These are phyloP conservation scores for Acipenser transmontanus DNA, from an alignment of 2,797 vertebrate species.

Conservation along the genomic window DNA sequence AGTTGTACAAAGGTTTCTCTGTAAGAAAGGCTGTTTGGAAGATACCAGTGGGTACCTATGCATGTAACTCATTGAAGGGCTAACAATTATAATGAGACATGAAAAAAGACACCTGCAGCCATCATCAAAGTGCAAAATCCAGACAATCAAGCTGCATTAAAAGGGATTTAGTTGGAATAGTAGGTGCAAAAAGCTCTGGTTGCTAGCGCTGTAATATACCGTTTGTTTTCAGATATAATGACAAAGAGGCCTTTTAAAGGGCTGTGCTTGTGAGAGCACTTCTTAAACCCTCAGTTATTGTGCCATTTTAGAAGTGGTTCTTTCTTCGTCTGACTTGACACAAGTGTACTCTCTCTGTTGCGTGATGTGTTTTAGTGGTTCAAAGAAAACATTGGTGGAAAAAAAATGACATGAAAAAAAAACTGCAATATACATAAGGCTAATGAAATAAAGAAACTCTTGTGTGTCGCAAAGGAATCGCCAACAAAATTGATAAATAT, in stretches of 20 bases:
- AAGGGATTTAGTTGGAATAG: conserved; percentile 40
- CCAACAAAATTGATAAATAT: conserved; percentile 29
- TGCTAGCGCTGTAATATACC: conserved; percentile 52
- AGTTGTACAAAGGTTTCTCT: not conserved
- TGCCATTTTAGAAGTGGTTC: conserved; percentile 28
- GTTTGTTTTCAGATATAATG: conserved; percentile 50
- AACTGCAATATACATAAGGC: not conserved
- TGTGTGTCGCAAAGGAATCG: conserved; percentile 20
- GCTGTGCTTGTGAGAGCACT: conserved; percentile 28
- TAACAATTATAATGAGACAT: conserved; percentile 4
- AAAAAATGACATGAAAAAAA: not conserved
- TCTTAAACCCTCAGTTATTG: conserved; percentile 31
- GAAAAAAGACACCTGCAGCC: conserved; percentile 42
- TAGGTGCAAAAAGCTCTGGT: conserved; percentile 47
- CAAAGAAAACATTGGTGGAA: not conserved
- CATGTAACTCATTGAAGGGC: conserved; percentile 2
- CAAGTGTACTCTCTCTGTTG: not conserved
- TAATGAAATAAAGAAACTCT: too few relatives aligned
- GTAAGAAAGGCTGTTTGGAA: not conserved
- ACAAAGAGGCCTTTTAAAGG: conserved; percentile 66
- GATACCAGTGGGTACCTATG: not conserved
- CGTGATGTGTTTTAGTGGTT: not conserved
- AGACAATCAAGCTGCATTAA: conserved; percentile 58
- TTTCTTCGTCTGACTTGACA: conserved; percentile 25
- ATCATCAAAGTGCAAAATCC: conserved; percentile 49